phyloP scores from a whole-genome alignment of 2,797 vertebrate genomes.

The Hipposideros larvatus region DNA sequence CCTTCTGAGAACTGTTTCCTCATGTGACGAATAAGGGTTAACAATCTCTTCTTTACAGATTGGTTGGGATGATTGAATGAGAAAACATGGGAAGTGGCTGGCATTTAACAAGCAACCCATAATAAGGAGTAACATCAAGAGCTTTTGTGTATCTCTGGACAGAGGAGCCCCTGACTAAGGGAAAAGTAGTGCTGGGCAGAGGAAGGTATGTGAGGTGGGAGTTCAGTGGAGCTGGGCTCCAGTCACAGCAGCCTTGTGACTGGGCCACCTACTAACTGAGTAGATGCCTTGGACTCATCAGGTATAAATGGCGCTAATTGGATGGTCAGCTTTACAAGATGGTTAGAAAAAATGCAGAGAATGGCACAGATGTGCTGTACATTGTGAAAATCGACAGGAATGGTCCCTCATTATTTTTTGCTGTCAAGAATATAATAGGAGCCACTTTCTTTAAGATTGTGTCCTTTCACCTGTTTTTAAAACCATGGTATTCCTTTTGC shows the following conservation, averaged over 20 bases:
- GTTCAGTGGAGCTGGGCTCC: not conserved
- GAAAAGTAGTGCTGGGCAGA: not conserved
- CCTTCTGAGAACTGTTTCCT: constrained; percentile 8
- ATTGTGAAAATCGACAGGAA: not conserved
- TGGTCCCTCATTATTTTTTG: not conserved
- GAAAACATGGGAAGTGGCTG: not conserved
- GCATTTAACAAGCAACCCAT: not conserved
- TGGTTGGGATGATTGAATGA: not conserved
- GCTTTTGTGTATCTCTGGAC: not conserved
- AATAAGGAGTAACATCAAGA: not conserved
- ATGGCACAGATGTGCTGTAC: not conserved
- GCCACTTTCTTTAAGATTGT: not conserved
- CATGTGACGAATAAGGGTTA: not conserved
- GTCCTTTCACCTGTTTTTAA: not conserved
- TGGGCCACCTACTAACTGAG: not conserved
- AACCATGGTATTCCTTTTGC: not conserved
- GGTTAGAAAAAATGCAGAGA: not conserved
- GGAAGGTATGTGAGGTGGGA: too few relatives aligned
- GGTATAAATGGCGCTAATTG: not conserved
- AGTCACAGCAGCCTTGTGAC: not conserved
- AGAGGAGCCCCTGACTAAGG: not conserved
- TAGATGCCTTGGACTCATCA: fast-evolving
- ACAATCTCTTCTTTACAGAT: not conserved
- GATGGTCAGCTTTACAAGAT: not conserved
- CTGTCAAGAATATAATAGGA: not conserved